Base-by-base conservation (phyloP, 2,113 vertebrate genomes). In the Cephalopterus ornatus region DNA sequence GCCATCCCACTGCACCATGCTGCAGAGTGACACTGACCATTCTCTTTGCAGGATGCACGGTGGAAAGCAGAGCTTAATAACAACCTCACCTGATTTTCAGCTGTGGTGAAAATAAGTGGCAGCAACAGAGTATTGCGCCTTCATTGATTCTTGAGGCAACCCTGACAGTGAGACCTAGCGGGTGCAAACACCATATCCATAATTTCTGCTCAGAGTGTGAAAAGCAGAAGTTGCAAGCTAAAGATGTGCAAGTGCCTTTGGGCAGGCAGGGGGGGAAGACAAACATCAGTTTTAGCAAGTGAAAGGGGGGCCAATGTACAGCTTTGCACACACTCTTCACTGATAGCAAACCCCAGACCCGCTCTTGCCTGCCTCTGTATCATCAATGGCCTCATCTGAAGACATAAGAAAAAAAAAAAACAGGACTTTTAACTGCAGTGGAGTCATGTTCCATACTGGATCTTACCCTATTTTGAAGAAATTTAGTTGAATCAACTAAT, bases 101-200 rank as follows among this genome's bases (percentile, higher is more conserved):
- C 8, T 68, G 5, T 4, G 1, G 33, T 21, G 18, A 26, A 88
- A 83, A 39, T 12, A 22, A 73, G 22, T 17, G 16, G 8, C 32
- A 37, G 53, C 41, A 85, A 28, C 4, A 12, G 20, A 16, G 13
- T 4, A 11, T 9, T 55, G n/a, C 0, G 0, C 11, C 14, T 27
- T n/a, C 14, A 6, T 3, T 73, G 42, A 50, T 35, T 53, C 41
- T 62, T 61, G 28, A 33, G 32, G 14, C 7, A 71, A 15, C 62
- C 15, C 46, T 77, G 7, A 10, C 37, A 23, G 10, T 16, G 28
- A 53, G 32, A 46, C 12, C 11, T 39, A 35, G 39, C 17, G 8
- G 19, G 7, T 28, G 6, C 46, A 61, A 65, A 44, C 33, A 58
- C 12, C 23, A 56, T 58, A 50, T 33, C 26, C 26, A 17, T 52